These are phyloP conservation scores for Ormyrus nitidulus DNA, from an alignment of 2,888 invertebrate species.

Conservation along the genomic window DNA sequence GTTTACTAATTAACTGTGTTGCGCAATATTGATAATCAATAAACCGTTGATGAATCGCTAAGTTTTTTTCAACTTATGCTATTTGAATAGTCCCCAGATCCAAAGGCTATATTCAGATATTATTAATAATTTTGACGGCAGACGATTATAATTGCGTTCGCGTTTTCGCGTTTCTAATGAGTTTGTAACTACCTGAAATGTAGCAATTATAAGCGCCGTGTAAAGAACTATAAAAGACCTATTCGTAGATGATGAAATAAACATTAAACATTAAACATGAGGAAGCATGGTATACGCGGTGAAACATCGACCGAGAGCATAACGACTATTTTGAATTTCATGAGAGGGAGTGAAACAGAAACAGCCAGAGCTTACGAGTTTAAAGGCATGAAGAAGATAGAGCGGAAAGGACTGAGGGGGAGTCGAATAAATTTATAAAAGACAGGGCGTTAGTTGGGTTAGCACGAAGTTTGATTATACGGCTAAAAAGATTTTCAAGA, in stretches of 20 bases:
- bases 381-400: constrained; percentile 61
- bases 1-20: background rate
- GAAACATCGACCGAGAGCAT: constrained; percentile 66
- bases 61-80: too few species aligned
- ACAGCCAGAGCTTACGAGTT: constrained; percentile 62
- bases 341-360: constrained; percentile 70
- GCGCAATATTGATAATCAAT: too few species aligned
- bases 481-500: constrained; percentile 1
- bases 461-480: constrained; percentile 15
- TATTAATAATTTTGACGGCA: too few species aligned
- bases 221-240: constrained; percentile 17
- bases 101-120: too few species aligned
- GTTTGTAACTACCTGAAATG: background rate
- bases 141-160: too few species aligned
- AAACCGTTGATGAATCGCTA: too few species aligned
- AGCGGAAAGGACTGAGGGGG: constrained; percentile 54
- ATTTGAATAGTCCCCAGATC: too few species aligned
- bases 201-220: background rate
- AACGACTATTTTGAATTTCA: constrained; percentile 74
- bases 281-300: constrained; percentile 54
- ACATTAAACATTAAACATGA: constrained; percentile 70
- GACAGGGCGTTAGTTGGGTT: constrained; percentile 20
- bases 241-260: constrained; percentile 65
- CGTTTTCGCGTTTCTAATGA: too few species aligned
- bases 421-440: constrained; percentile 57